Evolutionary conservation across 2,888 invertebrate species (phyloP).

Genomic region (Brenthis hecate): DNA sequence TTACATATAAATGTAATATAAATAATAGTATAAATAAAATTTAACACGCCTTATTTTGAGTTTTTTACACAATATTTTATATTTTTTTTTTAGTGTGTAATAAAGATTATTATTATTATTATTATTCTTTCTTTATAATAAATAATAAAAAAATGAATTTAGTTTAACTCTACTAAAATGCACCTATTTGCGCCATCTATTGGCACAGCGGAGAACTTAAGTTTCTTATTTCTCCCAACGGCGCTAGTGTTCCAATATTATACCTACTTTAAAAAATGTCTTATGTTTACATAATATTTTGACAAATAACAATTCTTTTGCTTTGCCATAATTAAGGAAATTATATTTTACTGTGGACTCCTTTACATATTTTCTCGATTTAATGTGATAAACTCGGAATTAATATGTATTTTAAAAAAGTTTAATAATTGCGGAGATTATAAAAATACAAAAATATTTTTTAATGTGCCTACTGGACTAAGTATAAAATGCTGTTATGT

Average conservation of each 20-base stretch:
- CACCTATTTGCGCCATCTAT: slow-evolving; percentile 54
- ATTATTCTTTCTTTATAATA: background rate
- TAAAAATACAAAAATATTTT: background rate
- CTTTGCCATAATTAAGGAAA: too few species aligned
- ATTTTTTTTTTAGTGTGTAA: too few species aligned
- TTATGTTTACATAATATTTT: background rate
- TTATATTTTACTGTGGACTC: too few species aligned
- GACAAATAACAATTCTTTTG: too few species aligned
- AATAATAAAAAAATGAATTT: background rate
- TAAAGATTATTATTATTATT: too few species aligned
- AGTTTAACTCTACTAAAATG: background rate
- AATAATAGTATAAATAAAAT: too few species aligned
- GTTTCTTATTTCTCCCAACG: slow-evolving; percentile 44
- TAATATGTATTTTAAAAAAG: slow-evolving; percentile 4
- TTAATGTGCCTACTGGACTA: background rate
- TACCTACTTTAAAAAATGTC: slow-evolving; percentile 2
- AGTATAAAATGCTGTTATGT: background rate
- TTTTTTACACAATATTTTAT: too few species aligned
- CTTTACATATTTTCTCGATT: too few species aligned
- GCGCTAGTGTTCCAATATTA: slow-evolving; percentile 48
- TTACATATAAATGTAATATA: too few species aligned
- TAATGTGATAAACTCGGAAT: too few species aligned
- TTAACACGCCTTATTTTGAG: too few species aligned
- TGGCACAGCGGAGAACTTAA: slow-evolving; percentile 45
- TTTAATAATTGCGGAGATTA: background rate